Base-by-base conservation (phyloP, 2,113 vertebrate species). In the Cheirogaleus medius region DNA sequence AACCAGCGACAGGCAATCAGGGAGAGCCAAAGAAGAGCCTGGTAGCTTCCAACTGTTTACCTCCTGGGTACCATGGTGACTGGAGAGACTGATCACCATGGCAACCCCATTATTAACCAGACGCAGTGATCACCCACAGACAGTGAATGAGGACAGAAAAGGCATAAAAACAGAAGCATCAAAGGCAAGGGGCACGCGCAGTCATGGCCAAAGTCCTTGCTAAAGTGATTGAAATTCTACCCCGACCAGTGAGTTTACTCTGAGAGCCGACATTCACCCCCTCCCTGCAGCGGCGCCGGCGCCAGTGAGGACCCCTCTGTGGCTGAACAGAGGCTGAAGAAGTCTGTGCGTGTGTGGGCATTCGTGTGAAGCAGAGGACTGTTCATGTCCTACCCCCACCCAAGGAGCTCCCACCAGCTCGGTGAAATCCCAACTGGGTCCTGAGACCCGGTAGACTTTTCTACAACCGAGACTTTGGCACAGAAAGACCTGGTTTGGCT, bases 81-180 rank as follows among this genome's bases (percentile, higher is more conserved):
- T 4, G 47, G 76, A n/a, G 74, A 37, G 80, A 92, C 88, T 78
- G 87, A 91, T 98, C 68, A 56, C 92, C 84, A 87, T 95, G 74
- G 97, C 97, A 98, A 97, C 76, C 73, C 29, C 63, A 92, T 87
- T 89, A 80, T 73, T 90, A 96, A 90, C 80, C 84, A 78, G 81
- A 97, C 17, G 0, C 0, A 39, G 29, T 27, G 5, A 96, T 92
- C 68, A 66, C 52, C 95, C 78, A 86, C 83, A 87, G 82, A 49
- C 42, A 76, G 29, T 92, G 69, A 96, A 92, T 74, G 54, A 87
- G 63, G 44, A 69, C 39, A 80, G 42, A 82, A 97, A 89, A 92
- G 64, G n/a, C 42, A 69, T 78, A 66, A 52, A 71, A 42, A 54
- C 23, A 42, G 78, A 64, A 3, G 1, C 18, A 29, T 29, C 76